phyloP scores from a whole-genome alignment of 2,113 vertebrate species.

The Varanus salvator region DNA sequence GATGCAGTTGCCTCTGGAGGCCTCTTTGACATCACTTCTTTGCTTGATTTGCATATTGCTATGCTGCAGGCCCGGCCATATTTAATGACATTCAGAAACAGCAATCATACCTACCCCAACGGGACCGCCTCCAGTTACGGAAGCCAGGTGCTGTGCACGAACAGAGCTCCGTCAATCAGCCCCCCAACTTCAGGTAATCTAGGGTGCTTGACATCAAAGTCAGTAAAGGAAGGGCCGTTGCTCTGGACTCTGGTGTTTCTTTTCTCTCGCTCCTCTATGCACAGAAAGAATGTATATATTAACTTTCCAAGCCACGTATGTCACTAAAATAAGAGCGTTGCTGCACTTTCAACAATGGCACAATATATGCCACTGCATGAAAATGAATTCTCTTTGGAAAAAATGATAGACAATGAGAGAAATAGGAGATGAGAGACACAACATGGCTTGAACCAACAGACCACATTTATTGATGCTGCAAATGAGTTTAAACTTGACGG shows the following conservation, averaged over 20 bases:
- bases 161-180: conserved; percentile 79
- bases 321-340: background rate
- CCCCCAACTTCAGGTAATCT: conserved; percentile 84
- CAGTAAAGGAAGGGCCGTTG: background rate
- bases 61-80: conserved; percentile 69
- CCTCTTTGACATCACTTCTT: background rate
- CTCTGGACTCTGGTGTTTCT: background rate
- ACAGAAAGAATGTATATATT: background rate
- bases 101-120: conserved; percentile 65
- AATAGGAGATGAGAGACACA: no score
- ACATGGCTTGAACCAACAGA: no score
- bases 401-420: no score
- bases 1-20: background rate
- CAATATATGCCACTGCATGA: background rate
- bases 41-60: conserved; percentile 42
- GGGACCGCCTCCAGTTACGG: conserved; percentile 71
- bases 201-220: background rate
- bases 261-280: background rate
- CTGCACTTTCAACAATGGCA: background rate
- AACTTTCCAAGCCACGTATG: background rate
- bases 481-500: no score
- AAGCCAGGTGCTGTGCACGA: conserved; percentile 80
- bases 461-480: no score
- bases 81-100: conserved; percentile 78
- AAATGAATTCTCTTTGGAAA: background rate